phyloP scores from a whole-genome alignment of 2,797 vertebrate genomes.

The Carduelis carduelis region DNA sequence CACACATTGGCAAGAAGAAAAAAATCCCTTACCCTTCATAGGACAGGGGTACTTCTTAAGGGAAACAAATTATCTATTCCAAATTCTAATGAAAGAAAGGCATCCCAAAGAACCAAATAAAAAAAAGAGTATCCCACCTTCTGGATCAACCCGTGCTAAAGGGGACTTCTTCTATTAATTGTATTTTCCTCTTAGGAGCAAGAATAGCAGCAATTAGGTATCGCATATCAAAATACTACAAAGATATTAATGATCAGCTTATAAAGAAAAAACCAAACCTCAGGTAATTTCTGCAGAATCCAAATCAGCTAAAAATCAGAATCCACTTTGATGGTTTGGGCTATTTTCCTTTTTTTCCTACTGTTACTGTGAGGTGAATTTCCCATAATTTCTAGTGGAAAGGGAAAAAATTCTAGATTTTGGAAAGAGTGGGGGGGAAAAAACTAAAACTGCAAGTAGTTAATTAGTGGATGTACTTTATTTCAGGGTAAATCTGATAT shows the following conservation, averaged over 20 bases:
- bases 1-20: neutral
- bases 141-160: neutral
- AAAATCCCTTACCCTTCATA: neutral
- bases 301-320: neutral
- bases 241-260: neutral
- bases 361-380: neutral
- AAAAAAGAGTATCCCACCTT: neutral
- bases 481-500: neutral
- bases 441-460: neutral
- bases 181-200: neutral
- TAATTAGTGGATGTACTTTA: neutral
- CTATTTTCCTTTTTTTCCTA: neutral
- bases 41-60: accelerated
- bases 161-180: accelerated
- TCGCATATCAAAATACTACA: neutral
- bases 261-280: neutral
- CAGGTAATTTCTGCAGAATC: neutral
- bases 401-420: neutral
- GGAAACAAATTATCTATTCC: neutral
- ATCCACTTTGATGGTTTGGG: neutral
- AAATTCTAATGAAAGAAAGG: neutral
- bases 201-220: neutral
- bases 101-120: neutral
- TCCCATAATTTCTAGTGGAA: neutral
- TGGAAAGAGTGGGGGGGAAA: accelerated